Evolutionary conservation across 2,797 vertebrate species (phyloP).

Genomic region (Pseudochaenichthys georgianus): DNA sequence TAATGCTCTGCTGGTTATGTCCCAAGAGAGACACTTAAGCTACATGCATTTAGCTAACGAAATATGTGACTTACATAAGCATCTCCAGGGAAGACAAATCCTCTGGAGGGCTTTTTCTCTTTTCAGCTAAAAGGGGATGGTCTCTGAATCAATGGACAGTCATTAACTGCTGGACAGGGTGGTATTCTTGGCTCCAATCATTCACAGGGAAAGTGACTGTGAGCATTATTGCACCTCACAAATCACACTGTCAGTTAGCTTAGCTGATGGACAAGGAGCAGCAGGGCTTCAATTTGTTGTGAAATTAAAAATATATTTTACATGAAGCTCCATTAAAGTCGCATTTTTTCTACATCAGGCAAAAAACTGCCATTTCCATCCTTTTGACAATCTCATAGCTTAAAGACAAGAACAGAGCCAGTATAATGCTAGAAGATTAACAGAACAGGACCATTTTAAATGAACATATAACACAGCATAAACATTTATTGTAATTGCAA

Average conservation of each 20-base stretch:
- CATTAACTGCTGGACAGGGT: conserved; percentile 63
- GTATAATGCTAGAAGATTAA: neutral
- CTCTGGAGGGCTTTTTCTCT: conserved; percentile 31
- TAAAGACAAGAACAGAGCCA: neutral
- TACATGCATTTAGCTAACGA: conserved; percentile 49
- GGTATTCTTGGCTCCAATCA: conserved; percentile 64
- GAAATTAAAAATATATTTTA: conserved; percentile 47
- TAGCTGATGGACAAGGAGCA: conserved; percentile 51
- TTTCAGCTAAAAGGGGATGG: conserved; percentile 36
- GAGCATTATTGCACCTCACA: conserved; percentile 58
- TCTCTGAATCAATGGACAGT: conserved; percentile 63
- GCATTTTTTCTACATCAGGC: conserved; percentile 35
- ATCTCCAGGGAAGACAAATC: conserved; percentile 31
- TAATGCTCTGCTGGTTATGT: conserved; percentile 22
- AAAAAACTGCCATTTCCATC: neutral
- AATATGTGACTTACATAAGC: conserved; percentile 29
- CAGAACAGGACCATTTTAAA: neutral
- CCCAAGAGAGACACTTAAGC: conserved; percentile 25
- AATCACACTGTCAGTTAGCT: conserved; percentile 60
- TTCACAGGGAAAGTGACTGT: conserved; percentile 66
- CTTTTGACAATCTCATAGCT: neutral
- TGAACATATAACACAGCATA: neutral
- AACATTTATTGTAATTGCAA: neutral
- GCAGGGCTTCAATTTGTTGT: conserved; percentile 26
- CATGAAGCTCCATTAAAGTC: conserved; percentile 53